Evolutionary conservation across 2,888 invertebrate species (phyloP), one percentile per base, ranked within the genome.

Genomic region (Iselma pallidipennis): DNA sequence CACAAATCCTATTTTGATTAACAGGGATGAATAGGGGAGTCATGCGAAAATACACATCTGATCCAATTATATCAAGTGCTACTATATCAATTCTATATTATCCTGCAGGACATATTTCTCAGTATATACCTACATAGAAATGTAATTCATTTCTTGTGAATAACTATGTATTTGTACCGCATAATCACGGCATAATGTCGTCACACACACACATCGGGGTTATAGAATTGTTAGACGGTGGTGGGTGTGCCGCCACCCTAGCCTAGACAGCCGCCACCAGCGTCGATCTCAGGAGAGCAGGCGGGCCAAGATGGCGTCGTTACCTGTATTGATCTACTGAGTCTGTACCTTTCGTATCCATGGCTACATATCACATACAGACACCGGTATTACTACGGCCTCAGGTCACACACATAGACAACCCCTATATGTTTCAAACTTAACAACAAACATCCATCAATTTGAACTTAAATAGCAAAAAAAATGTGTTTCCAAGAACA

Each of bases 271-370:
- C 55, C 57, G 66, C 51, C 62, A 57, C 68, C 58, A 63, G 66
- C 68, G 61, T 66, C 71, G 72, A 77, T 79, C 79, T 79, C 79
- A 73, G 74, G 78, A 78, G 79, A 79, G 79, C 78, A 78, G 76
- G 75, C 77, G 76, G 77, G 75, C 76, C 77, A 78, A 78, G 76
- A 78, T 78, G 78, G 78, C 78, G 76, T 71, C 76, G 71, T 71
- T 68, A 69, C 69, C 71, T 57, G 66, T 77, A 77, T 77, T 75
- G 78, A 77, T 77, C 77, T 76, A 72, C 73, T 71, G 74, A 75
- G 74, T 78, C 77, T 79, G 77, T 76, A 76, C 76, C 75, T 75
- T 74, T 70, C 75, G 73, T 78, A 70, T 69, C 73, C 73, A 77
- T 77, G 75, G 71, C 68, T 71, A 77, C 77, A 77, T 76, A 76